Evolutionary conservation across 2,113 vertebrate genomes (phyloP), one percentile per base, ranked within the genome.

Genomic region (Mus spicilegus): DNA sequence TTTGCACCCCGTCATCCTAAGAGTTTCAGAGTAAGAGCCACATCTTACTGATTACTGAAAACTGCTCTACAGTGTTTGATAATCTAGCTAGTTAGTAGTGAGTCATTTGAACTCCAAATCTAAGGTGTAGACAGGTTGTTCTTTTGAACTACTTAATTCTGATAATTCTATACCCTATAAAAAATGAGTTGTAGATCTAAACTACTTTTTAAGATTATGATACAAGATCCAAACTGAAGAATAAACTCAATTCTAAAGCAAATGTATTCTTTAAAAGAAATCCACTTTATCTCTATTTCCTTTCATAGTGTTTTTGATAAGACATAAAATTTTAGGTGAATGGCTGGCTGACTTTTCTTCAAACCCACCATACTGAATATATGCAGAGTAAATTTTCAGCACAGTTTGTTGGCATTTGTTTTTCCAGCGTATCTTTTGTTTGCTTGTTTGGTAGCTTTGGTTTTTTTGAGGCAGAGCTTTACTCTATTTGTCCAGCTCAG

Each of bases 61-160:
- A 33, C 46, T 13, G 73, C 36, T 39, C 17, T 65, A 33, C 20
- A 69, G 67, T 65, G 51, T 94, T 86, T 88, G 42, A 39, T 90
- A 87, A 28, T 10, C 20, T 75, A 46, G 26, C 61, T 63, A 73
- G 49, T 72, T 80, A 73, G 39, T 54, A 19, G 36, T 70, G 51
- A 89, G 76, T 30, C 93, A 81, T 72, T 75, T 81, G 76, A 96
- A 93, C 73, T 4, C 19, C 51, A 75, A 85, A 95, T 73, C 12
- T 95, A 87, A 90, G 70, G 61, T 91, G 3, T 54, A 61, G 19
- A 80, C 30, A 90, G 67, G 61, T 4, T 95, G 19, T 72, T 94
- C n/a, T 67, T 92, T 26, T 87, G 20, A 94, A 92, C 39, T 56
- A 36, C 69, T 87, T 93, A 93, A 93, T 91, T 88, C 33, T 78